These are phyloP conservation scores for Erebia ligea DNA, from an alignment of 2,888 invertebrate genomes.

Conservation along the genomic window DNA sequence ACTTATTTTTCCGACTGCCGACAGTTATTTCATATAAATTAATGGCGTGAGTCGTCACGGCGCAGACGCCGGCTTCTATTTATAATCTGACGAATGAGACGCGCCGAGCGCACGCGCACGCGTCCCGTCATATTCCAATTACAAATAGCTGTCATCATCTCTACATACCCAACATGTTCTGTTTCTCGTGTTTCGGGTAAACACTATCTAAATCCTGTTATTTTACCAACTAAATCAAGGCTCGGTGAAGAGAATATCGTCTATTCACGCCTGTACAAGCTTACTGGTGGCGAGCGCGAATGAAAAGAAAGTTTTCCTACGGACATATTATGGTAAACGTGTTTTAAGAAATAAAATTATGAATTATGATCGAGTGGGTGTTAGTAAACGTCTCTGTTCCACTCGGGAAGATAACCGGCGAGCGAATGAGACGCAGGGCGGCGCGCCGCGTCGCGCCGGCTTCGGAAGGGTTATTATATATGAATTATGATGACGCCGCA, in stretches of 20 bases:
- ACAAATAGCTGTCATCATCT: constrained; percentile 80
- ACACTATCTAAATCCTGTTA: constrained; percentile 54
- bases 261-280: constrained; percentile 33
- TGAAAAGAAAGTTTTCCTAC: constrained; percentile 59
- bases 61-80: constrained; percentile 82
- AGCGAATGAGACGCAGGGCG: constrained; percentile 72
- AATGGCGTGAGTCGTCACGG: constrained; percentile 83
- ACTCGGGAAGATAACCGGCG: constrained; percentile 52
- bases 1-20: constrained; percentile 82
- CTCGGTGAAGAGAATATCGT: constrained; percentile 29
- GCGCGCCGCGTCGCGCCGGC: constrained; percentile 63
- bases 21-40: constrained; percentile 84
- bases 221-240: constrained; percentile 43
- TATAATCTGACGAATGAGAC: constrained; percentile 83
- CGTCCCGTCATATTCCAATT: constrained; percentile 82
- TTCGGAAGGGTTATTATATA: constrained; percentile 83
- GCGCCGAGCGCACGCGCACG: constrained; percentile 78
- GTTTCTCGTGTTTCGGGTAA: constrained; percentile 58
- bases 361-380: constrained; percentile 78
- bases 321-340: constrained; percentile 52
- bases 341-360: constrained; percentile 77
- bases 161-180: constrained; percentile 64
- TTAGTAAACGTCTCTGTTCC: constrained; percentile 66
- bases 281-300: constrained; percentile 48
- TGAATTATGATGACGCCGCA: constrained; percentile 83